Conservation (phyloP, 30 jellyfish, hydroid and myxozoan genomes). For the Turritopsis dohrnii region DNA sequence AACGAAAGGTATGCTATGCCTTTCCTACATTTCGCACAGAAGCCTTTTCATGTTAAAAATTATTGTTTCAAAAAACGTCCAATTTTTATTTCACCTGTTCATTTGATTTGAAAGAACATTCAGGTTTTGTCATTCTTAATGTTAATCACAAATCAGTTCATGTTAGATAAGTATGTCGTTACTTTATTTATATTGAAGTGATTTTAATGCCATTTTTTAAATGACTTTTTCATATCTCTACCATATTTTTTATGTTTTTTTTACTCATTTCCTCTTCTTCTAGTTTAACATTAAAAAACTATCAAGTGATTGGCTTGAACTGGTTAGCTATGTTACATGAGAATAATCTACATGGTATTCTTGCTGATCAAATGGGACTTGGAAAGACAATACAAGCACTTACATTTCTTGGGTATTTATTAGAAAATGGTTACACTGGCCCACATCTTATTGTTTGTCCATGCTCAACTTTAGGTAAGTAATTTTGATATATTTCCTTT, state of each 20-base stretch:
- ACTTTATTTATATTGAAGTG: no score
- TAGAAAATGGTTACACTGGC: slow-evolving; percentile 61
- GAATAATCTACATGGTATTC: slow-evolving; percentile 67
- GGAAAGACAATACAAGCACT: slow-evolving; percentile 87
- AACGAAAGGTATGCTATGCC: background rate
- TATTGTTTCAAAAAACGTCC: background rate
- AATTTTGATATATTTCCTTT: background rate
- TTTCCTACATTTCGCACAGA: no score
- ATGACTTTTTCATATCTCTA: background rate
- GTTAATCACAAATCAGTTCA: no score
- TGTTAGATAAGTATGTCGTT: no score
- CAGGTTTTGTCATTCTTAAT: background rate
- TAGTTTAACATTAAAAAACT: slow-evolving; percentile 47
- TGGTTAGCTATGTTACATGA: slow-evolving; percentile 72
- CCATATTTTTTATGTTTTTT: background rate
- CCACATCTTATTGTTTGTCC: slow-evolving; percentile 73
- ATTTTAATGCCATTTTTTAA: no score
- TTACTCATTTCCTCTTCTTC: background rate
- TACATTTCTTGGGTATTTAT: slow-evolving; percentile 67
- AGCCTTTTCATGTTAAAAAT: no score
- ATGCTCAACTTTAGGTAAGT: slow-evolving; percentile 66
- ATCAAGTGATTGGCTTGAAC: slow-evolving; percentile 64
- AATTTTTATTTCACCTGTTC: background rate
- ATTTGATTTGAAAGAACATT: background rate
- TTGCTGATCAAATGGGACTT: slow-evolving; percentile 91